A percentile compares a stretch with the other conserved stretches of the same genome.
Conservation (phyloP, 2,888 invertebrate species). For the Drosophila robusta region DNA sequence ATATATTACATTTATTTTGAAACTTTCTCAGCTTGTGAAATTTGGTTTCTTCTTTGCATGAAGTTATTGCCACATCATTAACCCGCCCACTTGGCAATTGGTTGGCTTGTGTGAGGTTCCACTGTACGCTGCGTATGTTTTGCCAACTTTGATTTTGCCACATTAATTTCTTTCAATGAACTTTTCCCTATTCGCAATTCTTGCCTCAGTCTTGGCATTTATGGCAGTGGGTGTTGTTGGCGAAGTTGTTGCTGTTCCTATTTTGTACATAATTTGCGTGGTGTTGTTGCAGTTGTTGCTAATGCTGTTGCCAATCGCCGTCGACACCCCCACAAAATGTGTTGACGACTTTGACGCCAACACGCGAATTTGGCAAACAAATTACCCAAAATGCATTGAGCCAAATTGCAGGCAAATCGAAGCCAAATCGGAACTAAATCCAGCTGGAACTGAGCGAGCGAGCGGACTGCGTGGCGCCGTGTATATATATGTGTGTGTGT, state of each 20-base stretch:
- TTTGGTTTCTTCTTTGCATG: neutral
- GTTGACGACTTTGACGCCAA: conserved; percentile 66
- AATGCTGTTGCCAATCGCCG: conserved; percentile 32
- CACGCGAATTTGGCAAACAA: conserved; percentile 74
- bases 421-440: conserved; percentile 56
- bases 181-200: conserved; percentile 21
- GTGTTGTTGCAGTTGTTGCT: conserved; percentile 21
- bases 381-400: conserved; percentile 66
- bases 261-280: conserved; percentile 28
- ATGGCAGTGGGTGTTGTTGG: conserved; percentile 33
- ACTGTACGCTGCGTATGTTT: conserved; percentile 15
- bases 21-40: neutral
- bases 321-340: conserved; percentile 63
- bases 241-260: conserved; percentile 6
- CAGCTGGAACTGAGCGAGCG: neutral
- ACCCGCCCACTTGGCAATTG: neutral
- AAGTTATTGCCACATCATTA: neutral
- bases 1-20: too few relatives aligned
- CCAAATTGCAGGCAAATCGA: conserved; percentile 58
- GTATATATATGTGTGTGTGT: neutral
- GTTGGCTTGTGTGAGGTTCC: neutral
- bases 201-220: conserved; percentile 16
- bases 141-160: conserved; percentile 12
- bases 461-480: too few relatives aligned
- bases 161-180: conserved; percentile 41